phyloP scores from a whole-genome alignment of 1,140 invertebrate genomes.

The Heliothis subflexa region DNA sequence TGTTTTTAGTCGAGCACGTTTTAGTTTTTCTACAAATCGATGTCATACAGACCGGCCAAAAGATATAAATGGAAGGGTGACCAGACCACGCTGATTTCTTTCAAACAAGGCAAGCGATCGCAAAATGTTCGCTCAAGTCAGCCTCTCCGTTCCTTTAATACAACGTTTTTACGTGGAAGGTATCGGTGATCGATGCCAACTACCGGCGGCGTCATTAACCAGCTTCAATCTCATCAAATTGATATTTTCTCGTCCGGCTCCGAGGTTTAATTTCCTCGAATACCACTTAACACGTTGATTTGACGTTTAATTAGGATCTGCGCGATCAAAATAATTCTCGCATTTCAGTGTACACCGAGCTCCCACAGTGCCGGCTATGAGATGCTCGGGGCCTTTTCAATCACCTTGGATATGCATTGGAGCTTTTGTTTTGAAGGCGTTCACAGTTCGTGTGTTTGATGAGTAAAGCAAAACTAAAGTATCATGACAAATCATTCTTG shows the following conservation, averaged over 20 bases:
- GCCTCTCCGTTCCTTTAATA: neutral
- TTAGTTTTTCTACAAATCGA: conserved; percentile 1
- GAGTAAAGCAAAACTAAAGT: neutral
- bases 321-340: conserved; percentile 29
- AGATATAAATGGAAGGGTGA: neutral
- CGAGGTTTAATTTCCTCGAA: conserved; percentile 2
- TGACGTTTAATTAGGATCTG: conserved; percentile 35
- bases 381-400: neutral
- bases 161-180: neutral
- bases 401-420: neutral
- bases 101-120: conserved; percentile 14
- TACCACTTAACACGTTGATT: conserved; percentile 32
- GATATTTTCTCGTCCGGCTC: neutral
- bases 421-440: neutral
- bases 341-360: conserved; percentile 2
- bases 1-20: neutral
- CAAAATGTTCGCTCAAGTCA: neutral
- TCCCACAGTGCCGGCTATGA: neutral
- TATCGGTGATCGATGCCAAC: neutral
- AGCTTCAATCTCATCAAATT: conserved; percentile 3
- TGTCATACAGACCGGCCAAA: neutral
- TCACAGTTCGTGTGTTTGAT: too few species aligned
- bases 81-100: conserved; percentile 19
- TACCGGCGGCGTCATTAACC: neutral
- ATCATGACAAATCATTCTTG: neutral